phyloP scores from a whole-genome alignment of 2,888 invertebrate species.

The Callyntrura sp. region DNA sequence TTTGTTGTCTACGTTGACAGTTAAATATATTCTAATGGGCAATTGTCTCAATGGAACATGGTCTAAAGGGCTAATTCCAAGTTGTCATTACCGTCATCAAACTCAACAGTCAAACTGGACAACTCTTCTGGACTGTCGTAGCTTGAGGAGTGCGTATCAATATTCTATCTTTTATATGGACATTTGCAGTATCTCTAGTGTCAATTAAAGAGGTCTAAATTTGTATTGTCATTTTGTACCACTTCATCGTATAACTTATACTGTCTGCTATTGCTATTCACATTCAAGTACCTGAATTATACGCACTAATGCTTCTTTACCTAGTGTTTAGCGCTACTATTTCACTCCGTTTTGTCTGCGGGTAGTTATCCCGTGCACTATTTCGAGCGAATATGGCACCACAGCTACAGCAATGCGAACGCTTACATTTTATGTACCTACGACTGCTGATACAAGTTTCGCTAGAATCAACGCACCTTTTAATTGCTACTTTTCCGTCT shows the following conservation, averaged over 20 bases:
- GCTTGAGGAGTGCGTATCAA: neutral
- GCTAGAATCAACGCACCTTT: slow-evolving; percentile 67
- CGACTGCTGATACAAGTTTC: neutral
- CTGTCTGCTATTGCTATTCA: no score
- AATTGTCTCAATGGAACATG: slow-evolving; percentile 63
- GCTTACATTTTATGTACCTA: slow-evolving; percentile 3
- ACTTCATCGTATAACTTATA: neutral
- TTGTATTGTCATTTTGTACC: neutral
- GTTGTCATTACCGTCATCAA: slow-evolving; percentile 51
- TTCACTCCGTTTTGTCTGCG: neutral
- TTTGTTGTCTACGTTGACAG: slow-evolving; percentile 56
- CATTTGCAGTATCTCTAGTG: slow-evolving; percentile 32
- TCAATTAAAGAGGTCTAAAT: slow-evolving; percentile 19
- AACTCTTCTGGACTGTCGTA: neutral
- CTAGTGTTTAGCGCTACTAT: neutral
- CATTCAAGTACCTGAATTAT: no score
- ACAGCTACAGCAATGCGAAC: slow-evolving; percentile 39
- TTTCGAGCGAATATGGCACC: slow-evolving; percentile 52
- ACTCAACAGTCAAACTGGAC: neutral
- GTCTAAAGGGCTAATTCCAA: slow-evolving; percentile 63
- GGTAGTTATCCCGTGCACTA: neutral
- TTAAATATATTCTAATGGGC: slow-evolving; percentile 68
- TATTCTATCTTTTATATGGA: neutral
- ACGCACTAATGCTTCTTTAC: no score
- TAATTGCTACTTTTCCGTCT: slow-evolving; percentile 52